These are phyloP conservation scores for Sinopyrophorus schimmeli DNA, from an alignment of 2,888 invertebrate species.

Conservation along the genomic window DNA sequence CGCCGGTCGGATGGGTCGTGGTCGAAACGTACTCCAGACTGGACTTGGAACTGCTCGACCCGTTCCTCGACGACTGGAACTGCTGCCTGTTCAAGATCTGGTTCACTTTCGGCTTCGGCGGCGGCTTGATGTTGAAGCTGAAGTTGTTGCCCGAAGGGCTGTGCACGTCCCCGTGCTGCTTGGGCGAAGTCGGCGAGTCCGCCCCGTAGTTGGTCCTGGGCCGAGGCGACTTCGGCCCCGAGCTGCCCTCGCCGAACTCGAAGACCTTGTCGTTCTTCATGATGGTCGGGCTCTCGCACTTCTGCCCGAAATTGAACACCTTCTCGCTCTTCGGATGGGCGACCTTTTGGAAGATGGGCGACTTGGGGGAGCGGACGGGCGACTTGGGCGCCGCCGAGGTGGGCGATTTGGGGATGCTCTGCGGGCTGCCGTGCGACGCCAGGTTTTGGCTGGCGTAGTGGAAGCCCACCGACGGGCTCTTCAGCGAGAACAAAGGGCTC, in stretches of 20 bases:
- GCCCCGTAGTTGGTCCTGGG: slow-evolving; percentile 42
- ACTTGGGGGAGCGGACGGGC: slow-evolving; percentile 35
- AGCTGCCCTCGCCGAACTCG: slow-evolving; percentile 38
- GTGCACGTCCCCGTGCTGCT: slow-evolving; percentile 19
- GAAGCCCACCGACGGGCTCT: slow-evolving; percentile 46
- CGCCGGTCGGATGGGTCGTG: slow-evolving; percentile 50
- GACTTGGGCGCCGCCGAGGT: slow-evolving; percentile 10
- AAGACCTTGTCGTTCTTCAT: slow-evolving; percentile 33
- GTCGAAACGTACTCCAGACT: slow-evolving; percentile 51
- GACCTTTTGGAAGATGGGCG: slow-evolving; percentile 43
- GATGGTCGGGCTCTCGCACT: slow-evolving; percentile 38
- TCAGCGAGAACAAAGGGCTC: slow-evolving; percentile 39
- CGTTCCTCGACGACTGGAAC: slow-evolving; percentile 49
- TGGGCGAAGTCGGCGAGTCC: slow-evolving; percentile 33
- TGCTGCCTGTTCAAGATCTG: slow-evolving; percentile 44
- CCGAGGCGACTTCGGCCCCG: slow-evolving; percentile 42
- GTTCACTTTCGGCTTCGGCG: slow-evolving; percentile 44
- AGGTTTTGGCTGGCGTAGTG: slow-evolving; percentile 39
- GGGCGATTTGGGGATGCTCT: slow-evolving; percentile 11
- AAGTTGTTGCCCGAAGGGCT: slow-evolving; percentile 43
- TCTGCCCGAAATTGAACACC: slow-evolving; percentile 37
- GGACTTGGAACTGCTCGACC: slow-evolving; percentile 49
- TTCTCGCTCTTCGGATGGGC: slow-evolving; percentile 43
- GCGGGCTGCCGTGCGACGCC: slow-evolving; percentile 11
- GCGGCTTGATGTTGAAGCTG: slow-evolving; percentile 49